These are phyloP conservation scores for Malurus splendens DNA, from an alignment of 2,797 vertebrate species.

Conservation along the genomic window DNA sequence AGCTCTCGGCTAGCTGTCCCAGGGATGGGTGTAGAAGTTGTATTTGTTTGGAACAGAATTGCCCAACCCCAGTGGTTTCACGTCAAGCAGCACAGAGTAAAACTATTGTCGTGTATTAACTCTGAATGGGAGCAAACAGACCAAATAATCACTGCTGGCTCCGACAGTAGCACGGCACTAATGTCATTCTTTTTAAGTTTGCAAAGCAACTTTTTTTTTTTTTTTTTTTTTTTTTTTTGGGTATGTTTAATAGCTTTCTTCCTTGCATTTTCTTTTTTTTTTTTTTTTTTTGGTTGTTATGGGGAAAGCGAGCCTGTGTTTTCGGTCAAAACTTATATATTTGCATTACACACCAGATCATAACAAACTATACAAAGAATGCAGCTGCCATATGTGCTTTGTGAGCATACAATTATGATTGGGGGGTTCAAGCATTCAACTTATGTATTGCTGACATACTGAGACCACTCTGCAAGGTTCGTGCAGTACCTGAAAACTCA, in stretches of 20 bases:
- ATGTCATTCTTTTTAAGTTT: not conserved
- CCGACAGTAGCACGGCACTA: not conserved
- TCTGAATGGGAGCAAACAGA: conserved; percentile 47
- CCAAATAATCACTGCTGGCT: conserved; percentile 47
- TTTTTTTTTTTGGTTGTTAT: not conserved
- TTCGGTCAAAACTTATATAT: conserved; percentile 27
- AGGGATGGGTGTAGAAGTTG: conserved; percentile 42
- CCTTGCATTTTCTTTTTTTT: not conserved
- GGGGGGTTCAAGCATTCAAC: not conserved
- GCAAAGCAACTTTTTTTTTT: not conserved
- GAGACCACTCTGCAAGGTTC: not conserved
- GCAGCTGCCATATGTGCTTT: conserved; percentile 22
- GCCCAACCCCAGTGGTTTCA: conserved; percentile 31
- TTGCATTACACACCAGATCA: conserved; percentile 25
- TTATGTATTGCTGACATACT: not conserved
- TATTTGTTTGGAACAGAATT: conserved; percentile 42
- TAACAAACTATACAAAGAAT: conserved; percentile 31
- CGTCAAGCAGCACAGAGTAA: conserved; percentile 16
- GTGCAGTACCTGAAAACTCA: conserved; percentile 20
- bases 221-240: not conserved
- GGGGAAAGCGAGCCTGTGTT: not conserved
- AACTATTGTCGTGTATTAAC: conserved; percentile 53
- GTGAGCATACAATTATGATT: conserved; percentile 17
- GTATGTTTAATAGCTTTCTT: too few relatives aligned
- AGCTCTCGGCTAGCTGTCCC: conserved; percentile 19